A percentile compares a stretch with the other conserved stretches of the same genome.
Evolutionary conservation across 2,113 vertebrate species (phyloP).

Genomic region (Perca schrenkii): DNA sequence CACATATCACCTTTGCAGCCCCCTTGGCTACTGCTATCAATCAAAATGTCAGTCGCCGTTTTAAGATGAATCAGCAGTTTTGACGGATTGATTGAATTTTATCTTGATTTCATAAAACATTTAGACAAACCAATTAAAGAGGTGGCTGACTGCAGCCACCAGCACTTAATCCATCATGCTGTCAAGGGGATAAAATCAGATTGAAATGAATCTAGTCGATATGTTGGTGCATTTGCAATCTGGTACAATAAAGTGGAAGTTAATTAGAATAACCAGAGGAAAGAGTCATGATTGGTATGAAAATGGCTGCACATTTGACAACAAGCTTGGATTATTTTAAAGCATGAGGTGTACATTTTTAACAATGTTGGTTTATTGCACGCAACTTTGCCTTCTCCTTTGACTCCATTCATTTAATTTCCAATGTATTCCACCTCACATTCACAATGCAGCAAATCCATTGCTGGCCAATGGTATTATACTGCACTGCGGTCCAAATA

Average conservation of each 20-base stretch:
- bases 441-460: constrained; percentile 60
- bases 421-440: constrained; percentile 31
- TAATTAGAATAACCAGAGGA: constrained; percentile 65
- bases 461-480: constrained; percentile 36
- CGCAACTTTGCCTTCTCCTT: constrained; percentile 15
- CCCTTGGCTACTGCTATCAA: constrained; percentile 72
- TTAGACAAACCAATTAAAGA: constrained; percentile 85
- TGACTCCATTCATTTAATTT: constrained; percentile 43
- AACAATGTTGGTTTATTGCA: constrained; percentile 29
- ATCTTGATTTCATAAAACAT: constrained; percentile 84
- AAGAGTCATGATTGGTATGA: constrained; percentile 41
- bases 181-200: constrained; percentile 68
- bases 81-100: constrained; percentile 81
- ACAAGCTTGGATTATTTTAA: constrained; percentile 22
- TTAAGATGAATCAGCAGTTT: constrained; percentile 81
- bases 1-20: constrained; percentile 74
- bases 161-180: constrained; percentile 80
- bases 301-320: constrained; percentile 34
- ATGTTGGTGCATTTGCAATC: constrained; percentile 74
- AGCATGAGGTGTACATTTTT: constrained; percentile 20
- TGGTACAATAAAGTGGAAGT: constrained; percentile 74
- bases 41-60: constrained; percentile 74
- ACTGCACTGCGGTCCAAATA: constrained; percentile 71
- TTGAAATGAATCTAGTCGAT: constrained; percentile 75
- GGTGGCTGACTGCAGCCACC: constrained; percentile 72